These are phyloP conservation scores for Adrianichthys oophorus DNA, from an alignment of 2,797 vertebrate species.

Conservation along the genomic window DNA sequence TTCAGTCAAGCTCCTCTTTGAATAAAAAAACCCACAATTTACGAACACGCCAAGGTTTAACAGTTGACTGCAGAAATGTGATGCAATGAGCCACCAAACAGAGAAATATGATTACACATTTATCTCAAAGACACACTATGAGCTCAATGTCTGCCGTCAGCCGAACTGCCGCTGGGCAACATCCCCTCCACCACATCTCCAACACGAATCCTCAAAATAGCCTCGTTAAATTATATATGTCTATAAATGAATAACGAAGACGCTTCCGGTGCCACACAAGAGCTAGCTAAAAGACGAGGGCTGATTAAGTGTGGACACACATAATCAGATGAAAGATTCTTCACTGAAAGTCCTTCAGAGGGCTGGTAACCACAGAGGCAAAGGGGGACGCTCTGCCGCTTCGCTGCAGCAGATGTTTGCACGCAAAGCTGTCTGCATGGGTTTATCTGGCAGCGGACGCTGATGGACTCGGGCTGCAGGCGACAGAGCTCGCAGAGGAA, in stretches of 20 bases:
- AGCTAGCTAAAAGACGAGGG: conserved; percentile 43
- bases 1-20: background rate
- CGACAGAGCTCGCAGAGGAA: background rate
- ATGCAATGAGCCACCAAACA: conserved; percentile 32
- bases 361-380: conserved; percentile 52
- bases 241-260: conserved; percentile 64
- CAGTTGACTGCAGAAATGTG: conserved; percentile 7
- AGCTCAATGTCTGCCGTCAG: conserved; percentile 44
- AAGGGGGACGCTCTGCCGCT: conserved; percentile 8
- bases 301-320: conserved; percentile 21
- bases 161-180: conserved; percentile 30
- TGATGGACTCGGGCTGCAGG: background rate
- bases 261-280: conserved; percentile 49
- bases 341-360: conserved; percentile 39
- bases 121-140: conserved; percentile 42
- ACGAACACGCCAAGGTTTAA: conserved; percentile 9
- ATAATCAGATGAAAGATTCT: conserved; percentile 64
- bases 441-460: background rate
- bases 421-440: conserved; percentile 4
- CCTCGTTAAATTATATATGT: conserved; percentile 60
- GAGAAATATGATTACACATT: conserved; percentile 41
- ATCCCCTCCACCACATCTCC: conserved; percentile 33
- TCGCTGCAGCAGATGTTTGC: background rate
- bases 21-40: background rate
- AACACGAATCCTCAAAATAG: conserved; percentile 55